Evolutionary conservation across 1,140 invertebrate genomes (phyloP).

Genomic region (Triops longicaudatus): DNA sequence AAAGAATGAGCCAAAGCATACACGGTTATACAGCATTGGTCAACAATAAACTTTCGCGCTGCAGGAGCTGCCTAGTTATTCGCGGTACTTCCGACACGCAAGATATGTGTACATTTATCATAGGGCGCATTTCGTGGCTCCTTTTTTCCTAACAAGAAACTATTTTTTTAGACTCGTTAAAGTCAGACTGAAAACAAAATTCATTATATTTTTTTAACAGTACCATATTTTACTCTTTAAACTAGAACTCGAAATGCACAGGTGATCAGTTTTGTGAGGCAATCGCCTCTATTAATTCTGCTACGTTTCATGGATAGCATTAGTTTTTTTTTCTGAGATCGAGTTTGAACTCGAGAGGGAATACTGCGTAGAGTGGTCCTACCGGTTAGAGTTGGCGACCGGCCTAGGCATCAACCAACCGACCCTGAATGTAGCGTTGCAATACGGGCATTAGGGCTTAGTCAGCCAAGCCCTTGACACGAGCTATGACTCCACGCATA

Average conservation of each 20-base stretch:
- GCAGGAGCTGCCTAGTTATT: neutral
- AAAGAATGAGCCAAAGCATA: no score
- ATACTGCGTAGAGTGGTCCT: neutral
- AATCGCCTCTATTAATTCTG: neutral
- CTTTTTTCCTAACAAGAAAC: no score
- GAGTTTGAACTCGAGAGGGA: neutral
- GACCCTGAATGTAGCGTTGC: neutral
- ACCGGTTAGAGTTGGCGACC: neutral
- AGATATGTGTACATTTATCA: neutral
- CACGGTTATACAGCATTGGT: no score
- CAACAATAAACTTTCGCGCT: neutral
- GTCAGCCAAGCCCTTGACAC: conserved; percentile 5
- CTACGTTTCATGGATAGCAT: neutral
- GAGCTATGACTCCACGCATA: neutral
- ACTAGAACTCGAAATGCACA: neutral
- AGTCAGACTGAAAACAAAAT: no score
- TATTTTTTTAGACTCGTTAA: no score
- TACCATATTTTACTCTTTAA: neutral
- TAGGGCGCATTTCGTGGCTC: no score
- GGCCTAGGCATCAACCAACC: neutral
- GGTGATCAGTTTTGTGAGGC: neutral
- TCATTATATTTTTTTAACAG: no score
- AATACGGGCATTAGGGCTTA: neutral
- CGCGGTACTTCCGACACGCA: neutral
- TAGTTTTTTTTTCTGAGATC: no score